Evolutionary conservation across 1,140 invertebrate species (phyloP).

Genomic region (Neotoxoptera formosana): DNA sequence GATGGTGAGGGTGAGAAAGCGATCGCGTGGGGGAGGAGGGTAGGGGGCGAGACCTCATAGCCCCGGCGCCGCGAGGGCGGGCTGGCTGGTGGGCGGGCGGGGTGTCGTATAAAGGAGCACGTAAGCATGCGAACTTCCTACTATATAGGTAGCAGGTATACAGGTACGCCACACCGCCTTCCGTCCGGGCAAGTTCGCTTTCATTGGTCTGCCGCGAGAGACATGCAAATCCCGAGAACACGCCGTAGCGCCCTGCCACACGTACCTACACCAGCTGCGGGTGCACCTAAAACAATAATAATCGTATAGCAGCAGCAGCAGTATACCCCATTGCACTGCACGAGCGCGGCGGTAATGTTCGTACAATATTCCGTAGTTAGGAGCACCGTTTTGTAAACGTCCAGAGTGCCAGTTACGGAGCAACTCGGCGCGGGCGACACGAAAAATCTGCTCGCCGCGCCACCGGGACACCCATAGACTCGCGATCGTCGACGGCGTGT

Average conservation of each 20-base stretch:
- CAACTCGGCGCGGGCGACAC: slow-evolving; percentile 23
- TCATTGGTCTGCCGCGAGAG: slow-evolving; percentile 43
- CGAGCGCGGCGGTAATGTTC: neutral
- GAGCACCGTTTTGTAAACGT: slow-evolving; percentile 9
- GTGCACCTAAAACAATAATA: neutral
- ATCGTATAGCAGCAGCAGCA: neutral
- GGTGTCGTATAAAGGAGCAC: slow-evolving; percentile 23
- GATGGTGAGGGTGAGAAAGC: neutral
- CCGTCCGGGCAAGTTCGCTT: slow-evolving; percentile 25
- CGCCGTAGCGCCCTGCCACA: slow-evolving; percentile 3
- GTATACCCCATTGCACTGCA: neutral
- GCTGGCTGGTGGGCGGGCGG: neutral
- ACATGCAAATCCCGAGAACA: slow-evolving; percentile 54
- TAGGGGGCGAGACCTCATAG: neutral
- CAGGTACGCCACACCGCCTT: neutral
- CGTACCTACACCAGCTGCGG: neutral
- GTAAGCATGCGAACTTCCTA: slow-evolving; percentile 45
- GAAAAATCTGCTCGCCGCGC: neutral
- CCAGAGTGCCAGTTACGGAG: slow-evolving; percentile 52
- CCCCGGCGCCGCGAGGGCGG: too few species aligned
- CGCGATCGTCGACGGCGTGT: neutral
- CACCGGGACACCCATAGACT: neutral
- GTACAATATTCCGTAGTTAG: neutral
- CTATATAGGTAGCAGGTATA: neutral
- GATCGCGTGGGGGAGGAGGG: neutral